Evolutionary conservation across 2,888 invertebrate species (phyloP), one percentile per base, ranked within the genome.

Genomic region (Acholoe squamosa): DNA sequence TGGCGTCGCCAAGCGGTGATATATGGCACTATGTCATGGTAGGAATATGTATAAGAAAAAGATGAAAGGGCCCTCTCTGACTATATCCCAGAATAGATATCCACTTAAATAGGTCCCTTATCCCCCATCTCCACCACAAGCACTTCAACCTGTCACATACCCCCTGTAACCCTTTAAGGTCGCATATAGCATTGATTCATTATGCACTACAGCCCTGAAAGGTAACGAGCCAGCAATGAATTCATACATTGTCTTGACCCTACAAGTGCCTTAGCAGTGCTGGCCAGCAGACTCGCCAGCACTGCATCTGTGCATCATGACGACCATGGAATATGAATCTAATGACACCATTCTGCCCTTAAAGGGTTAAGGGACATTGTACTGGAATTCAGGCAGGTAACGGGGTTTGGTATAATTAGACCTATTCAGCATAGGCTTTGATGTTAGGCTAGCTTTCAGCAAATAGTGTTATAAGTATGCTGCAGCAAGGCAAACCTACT

Each of bases 341-440:
- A n/a, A n/a, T n/a, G n/a, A n/a, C n/a, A n/a, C n/a, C n/a, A n/a
- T n/a, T n/a, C n/a, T n/a, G n/a, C n/a, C n/a, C n/a, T n/a, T n/a
- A n/a, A n/a, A n/a, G n/a, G 43, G 43, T 43, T 7, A 43, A 10
- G 43, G 43, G 43, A 10, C 10, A 43, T 43, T 43, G 43, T 43
- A 10, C 43, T 43, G 43, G 43, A 3, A 43, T 10, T 10, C 10
- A 43, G 43, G 43, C 43, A 61, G n/a, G 61, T n/a, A 61, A 61
- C 61, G 61, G 61, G n/a, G 61, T 61, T 61, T n/a, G 61, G n/a
- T 61, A 61, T 61, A 61, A 61, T 61, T 61, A 61, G 22, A 61
- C 61, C 61, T 61, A n/a, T 61, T 61, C 61, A 61, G 19, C 12
- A 61, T 61, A 61, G 19, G 14, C 61, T 61, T 61, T 61, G 61